phyloP scores from a whole-genome alignment of 2,888 invertebrate genomes.

The Ectemnius cavifrons region DNA sequence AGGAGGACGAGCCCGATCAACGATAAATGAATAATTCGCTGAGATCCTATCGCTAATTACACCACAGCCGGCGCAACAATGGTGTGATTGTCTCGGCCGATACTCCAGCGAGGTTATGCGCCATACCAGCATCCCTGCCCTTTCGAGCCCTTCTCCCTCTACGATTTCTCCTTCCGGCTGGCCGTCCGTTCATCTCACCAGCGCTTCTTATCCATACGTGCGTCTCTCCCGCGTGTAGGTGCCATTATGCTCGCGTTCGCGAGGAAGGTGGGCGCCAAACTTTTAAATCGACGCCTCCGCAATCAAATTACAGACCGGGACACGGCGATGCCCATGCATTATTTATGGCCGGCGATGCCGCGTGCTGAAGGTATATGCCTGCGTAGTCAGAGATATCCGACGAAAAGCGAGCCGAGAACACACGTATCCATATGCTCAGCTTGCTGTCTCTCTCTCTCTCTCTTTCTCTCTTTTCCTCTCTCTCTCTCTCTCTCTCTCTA shows the following conservation, averaged over 20 bases:
- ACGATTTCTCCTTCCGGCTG: constrained; percentile 6
- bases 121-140: constrained; percentile 26
- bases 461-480: background rate
- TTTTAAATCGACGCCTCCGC: constrained; percentile 75
- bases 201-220: constrained; percentile 13
- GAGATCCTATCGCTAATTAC: constrained; percentile 75
- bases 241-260: constrained; percentile 65
- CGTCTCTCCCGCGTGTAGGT: constrained; percentile 56
- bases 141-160: constrained; percentile 31
- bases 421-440: background rate
- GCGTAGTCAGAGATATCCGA: background rate
- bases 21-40: constrained; percentile 72
- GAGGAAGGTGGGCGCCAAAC: constrained; percentile 68
- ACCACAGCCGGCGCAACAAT: constrained; percentile 66
- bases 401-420: background rate
- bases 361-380: constrained; percentile 58
- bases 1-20: constrained; percentile 49
- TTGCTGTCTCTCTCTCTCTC: background rate
- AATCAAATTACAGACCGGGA: constrained; percentile 75
- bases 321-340: constrained; percentile 72
- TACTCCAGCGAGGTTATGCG: constrained; percentile 38
- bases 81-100: constrained; percentile 72
- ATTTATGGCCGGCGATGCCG: constrained; percentile 71
- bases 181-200: constrained; percentile 15
- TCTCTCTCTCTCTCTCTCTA: too few relatives aligned